Conservation (phyloP, 2,888 invertebrate genomes). For the Proisotoma minuta region DNA sequence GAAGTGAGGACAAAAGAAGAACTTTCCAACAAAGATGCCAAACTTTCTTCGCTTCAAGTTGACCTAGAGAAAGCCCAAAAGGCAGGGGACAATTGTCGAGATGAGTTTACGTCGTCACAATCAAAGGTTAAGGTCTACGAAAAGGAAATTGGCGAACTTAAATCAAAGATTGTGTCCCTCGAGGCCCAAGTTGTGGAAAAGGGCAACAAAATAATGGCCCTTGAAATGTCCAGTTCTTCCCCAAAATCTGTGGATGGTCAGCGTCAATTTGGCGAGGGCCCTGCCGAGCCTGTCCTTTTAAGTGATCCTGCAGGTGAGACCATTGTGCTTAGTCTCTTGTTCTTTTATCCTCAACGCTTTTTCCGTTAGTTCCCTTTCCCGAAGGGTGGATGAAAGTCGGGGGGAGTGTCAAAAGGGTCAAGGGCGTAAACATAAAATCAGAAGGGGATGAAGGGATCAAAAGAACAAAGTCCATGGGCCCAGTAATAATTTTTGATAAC, state of each 20-base stretch:
- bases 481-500: constrained; percentile 42
- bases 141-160: constrained; percentile 37
- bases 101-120: constrained; percentile 33
- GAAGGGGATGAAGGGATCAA: constrained; percentile 29
- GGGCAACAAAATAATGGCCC: constrained; percentile 26
- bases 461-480: constrained; percentile 19
- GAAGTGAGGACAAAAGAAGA: constrained; percentile 34
- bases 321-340: background rate
- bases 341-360: constrained; percentile 13
- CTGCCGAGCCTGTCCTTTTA: constrained; percentile 31
- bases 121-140: constrained; percentile 29
- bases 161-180: constrained; percentile 41
- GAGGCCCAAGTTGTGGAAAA: constrained; percentile 45
- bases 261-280: no score
- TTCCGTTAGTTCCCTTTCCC: constrained; percentile 46
- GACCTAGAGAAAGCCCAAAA: constrained; percentile 42
- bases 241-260: no score
- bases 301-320: constrained; percentile 43
- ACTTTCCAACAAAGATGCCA: constrained; percentile 27
- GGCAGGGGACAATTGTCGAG: constrained; percentile 36
- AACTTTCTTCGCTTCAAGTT: constrained; percentile 35
- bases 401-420: constrained; percentile 16
- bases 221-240: no score
- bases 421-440: constrained; percentile 22
- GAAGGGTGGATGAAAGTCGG: constrained; percentile 42